Conservation (phyloP, 2,888 invertebrate species). For the Eristalis tenax region DNA sequence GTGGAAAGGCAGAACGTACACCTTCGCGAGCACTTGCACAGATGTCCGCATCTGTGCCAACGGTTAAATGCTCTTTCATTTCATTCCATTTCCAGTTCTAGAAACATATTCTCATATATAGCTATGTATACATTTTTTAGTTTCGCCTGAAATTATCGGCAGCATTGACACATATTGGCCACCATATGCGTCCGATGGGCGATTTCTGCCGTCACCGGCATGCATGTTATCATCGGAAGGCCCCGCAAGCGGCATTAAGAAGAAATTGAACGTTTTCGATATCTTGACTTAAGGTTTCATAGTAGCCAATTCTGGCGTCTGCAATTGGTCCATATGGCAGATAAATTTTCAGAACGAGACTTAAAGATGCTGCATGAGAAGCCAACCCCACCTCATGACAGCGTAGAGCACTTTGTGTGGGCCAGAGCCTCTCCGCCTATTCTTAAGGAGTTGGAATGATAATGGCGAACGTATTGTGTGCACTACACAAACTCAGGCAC, state of each 20-base stretch:
- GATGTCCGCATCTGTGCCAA: background rate
- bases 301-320: conserved; percentile 53
- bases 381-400: conserved; percentile 37
- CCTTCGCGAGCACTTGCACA: conserved; percentile 1
- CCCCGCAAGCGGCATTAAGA: conserved; percentile 50
- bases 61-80: conserved; percentile 4
- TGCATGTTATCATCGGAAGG: conserved; percentile 46
- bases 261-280: conserved; percentile 62
- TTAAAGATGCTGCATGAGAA: conserved; percentile 62
- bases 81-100: conserved; percentile 2
- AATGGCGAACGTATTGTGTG: conserved; percentile 17
- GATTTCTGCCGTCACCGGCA: conserved; percentile 56
- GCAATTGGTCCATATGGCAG: conserved; percentile 66
- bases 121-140: conserved; percentile 9
- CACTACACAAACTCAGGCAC: background rate
- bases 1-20: background rate
- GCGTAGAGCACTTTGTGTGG: conserved; percentile 24
- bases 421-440: background rate
- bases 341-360: conserved; percentile 61
- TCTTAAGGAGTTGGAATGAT: conserved; percentile 6
- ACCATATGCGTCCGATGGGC: conserved; percentile 64
- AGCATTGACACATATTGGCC: conserved; percentile 66
- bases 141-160: conserved; percentile 42
- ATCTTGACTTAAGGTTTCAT: conserved; percentile 57
- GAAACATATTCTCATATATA: background rate